Evolutionary conservation across 2,113 vertebrate genomes (phyloP).

Genomic region (Polypterus bichir): DNA sequence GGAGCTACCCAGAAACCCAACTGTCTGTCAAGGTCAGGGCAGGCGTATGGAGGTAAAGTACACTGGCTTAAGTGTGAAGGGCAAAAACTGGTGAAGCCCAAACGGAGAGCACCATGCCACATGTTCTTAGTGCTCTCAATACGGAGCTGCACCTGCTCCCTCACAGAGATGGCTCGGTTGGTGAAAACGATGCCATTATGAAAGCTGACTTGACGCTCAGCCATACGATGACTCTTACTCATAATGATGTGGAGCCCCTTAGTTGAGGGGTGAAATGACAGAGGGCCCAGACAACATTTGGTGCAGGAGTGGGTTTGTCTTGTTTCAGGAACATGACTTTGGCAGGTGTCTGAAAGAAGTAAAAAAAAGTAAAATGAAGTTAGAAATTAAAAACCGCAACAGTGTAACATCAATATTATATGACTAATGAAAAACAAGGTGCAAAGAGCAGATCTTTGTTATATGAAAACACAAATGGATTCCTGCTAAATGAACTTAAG

Average conservation of each 20-base stretch:
- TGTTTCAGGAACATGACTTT: too few relatives aligned
- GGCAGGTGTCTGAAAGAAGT: too few relatives aligned
- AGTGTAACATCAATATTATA: too few relatives aligned
- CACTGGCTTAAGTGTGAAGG: constrained; percentile 24
- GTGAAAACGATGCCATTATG: constrained; percentile 61
- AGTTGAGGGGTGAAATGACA: constrained; percentile 48
- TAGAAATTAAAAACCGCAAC: too few relatives aligned
- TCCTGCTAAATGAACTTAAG: too few relatives aligned
- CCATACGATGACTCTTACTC: constrained; percentile 23
- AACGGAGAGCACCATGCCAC: constrained; percentile 56
- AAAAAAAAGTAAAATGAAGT: neutral
- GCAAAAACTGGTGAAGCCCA: constrained; percentile 61
- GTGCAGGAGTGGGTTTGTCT: too few relatives aligned
- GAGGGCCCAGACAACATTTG: constrained; percentile 21
- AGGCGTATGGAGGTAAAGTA: constrained; percentile 39
- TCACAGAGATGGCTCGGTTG: constrained; percentile 36
- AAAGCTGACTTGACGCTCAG: constrained; percentile 38
- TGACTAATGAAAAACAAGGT: too few relatives aligned
- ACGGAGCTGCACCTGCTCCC: constrained; percentile 46
- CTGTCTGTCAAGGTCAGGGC: constrained; percentile 47
- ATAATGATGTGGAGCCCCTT: constrained; percentile 43
- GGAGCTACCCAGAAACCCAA: constrained; percentile 44
- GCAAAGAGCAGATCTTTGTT: too few relatives aligned
- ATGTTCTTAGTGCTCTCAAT: constrained; percentile 14
- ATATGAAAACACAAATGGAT: too few relatives aligned